These are phyloP conservation scores for Drosophila arizonae DNA, from an alignment of 1,140 invertebrate species.

Conservation along the genomic window DNA sequence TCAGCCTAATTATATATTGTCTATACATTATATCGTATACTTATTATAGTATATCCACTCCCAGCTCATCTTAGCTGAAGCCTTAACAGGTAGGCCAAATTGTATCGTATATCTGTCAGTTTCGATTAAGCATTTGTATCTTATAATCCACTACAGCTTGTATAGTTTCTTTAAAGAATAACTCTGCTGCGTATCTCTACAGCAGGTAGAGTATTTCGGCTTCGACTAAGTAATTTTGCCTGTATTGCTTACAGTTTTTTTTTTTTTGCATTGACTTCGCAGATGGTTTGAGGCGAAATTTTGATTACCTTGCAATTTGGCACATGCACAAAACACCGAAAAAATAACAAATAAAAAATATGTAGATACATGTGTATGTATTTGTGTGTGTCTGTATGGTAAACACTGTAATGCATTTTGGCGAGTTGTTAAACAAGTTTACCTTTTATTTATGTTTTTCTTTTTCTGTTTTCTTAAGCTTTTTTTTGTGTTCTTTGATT, in stretches of 20 bases:
- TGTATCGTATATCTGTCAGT: no score
- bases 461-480: background rate
- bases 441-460: constrained; percentile 43
- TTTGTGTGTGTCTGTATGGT: constrained; percentile 2
- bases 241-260: background rate
- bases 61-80: no score
- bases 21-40: no score
- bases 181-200: background rate
- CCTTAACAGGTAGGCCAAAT: no score
- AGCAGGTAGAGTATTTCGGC: background rate
- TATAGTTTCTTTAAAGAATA: background rate
- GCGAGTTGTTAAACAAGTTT: constrained; percentile 65
- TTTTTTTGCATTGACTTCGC: constrained; percentile 8
- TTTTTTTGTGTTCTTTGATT: constrained; percentile 3
- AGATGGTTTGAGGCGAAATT: constrained; percentile 17
- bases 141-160: no score
- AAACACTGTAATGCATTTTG: constrained; percentile 50
- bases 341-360: constrained; percentile 3
- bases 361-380: background rate
- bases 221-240: background rate
- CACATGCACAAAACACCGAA: constrained; percentile 19
- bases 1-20: no score
- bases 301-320: constrained; percentile 28
- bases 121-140: no score
- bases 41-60: no score